These are phyloP conservation scores for Seladonia tumulorum DNA, from an alignment of 2,888 invertebrate species.

Conservation along the genomic window DNA sequence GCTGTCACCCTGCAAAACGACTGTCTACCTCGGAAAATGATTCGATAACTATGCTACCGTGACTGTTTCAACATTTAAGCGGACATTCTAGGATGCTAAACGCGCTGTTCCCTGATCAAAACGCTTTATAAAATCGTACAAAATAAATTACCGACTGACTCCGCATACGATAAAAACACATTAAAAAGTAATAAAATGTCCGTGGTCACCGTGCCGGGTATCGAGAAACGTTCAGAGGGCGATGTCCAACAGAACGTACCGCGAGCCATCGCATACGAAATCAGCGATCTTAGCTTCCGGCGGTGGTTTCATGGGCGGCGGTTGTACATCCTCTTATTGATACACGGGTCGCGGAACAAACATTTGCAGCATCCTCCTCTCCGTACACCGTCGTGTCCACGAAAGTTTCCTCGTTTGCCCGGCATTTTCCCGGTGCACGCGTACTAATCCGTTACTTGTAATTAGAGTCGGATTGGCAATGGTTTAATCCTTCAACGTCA, in stretches of 20 bases:
- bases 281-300: slow-evolving; percentile 49
- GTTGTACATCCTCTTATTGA: slow-evolving; percentile 66
- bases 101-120: not conserved
- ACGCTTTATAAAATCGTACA: not conserved
- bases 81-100: not conserved
- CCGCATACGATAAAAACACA: not conserved
- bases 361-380: slow-evolving; percentile 65
- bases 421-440: slow-evolving; percentile 72
- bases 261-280: slow-evolving; percentile 48
- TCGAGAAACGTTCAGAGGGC: slow-evolving; percentile 44
- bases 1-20: not conserved
- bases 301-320: slow-evolving; percentile 43
- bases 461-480: slow-evolving; percentile 84
- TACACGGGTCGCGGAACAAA: slow-evolving; percentile 67
- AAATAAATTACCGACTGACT: not conserved
- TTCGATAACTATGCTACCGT: not conserved
- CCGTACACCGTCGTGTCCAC: slow-evolving; percentile 70
- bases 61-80: not conserved
- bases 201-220: not conserved
- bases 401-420: slow-evolving; percentile 81
- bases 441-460: slow-evolving; percentile 83
- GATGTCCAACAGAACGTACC: slow-evolving; percentile 21
- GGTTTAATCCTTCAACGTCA: slow-evolving; percentile 83
- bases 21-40: slow-evolving; percentile 2
- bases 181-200: not conserved